Evolutionary conservation across 2,797 vertebrate genomes (phyloP), one percentile per base, ranked within the genome.

Genomic region (Amblyraja radiata): DNA sequence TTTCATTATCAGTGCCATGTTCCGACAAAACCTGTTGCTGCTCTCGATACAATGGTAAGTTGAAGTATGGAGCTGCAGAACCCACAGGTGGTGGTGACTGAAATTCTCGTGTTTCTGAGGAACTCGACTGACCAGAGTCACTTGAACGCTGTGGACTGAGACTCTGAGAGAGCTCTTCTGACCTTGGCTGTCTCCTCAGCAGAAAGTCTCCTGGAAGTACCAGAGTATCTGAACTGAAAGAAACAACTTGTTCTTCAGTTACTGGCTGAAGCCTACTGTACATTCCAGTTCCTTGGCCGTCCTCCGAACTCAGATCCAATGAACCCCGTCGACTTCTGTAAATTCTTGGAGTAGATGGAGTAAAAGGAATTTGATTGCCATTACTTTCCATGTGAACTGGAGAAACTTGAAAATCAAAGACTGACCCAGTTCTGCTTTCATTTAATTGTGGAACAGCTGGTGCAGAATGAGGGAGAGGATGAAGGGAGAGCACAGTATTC

Each of bases 91-190:
- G 98, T 90, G 99, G 98, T 81, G 98, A 99, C 78, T 97, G 97
- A 96, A 98, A 98, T 95, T 98, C 98, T 93, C 97, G 97, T 11
- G 97, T 96, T 68, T 99, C 99, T 46, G 98, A 99, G 94, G 98
- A 99, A 94, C 97, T 97, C 95, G 98, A 95, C 94, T 97, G 97
- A 94, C 97, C 97, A 93, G 98, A 99, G 96, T 99, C 98, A 94
- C 98, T 99, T 93, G 97, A 99, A 92, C 97, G 97, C 88, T 99
- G 98, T 4, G 97, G 98, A 95, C 98, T 99, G 95, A 97, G 96
- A 96, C 98, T 97, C 93, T 96, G 98, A 92, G 90, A 46, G 73
- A n/a, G 5, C 18, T 92, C 90, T 58, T 92, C 36, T 92, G 90
- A 92, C 68, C 36, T 28, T 58, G 90, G 46, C 91, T 95, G 94